Base-by-base conservation (phyloP, 2,888 invertebrate species). In the Rotaria magnacalcarata region DNA sequence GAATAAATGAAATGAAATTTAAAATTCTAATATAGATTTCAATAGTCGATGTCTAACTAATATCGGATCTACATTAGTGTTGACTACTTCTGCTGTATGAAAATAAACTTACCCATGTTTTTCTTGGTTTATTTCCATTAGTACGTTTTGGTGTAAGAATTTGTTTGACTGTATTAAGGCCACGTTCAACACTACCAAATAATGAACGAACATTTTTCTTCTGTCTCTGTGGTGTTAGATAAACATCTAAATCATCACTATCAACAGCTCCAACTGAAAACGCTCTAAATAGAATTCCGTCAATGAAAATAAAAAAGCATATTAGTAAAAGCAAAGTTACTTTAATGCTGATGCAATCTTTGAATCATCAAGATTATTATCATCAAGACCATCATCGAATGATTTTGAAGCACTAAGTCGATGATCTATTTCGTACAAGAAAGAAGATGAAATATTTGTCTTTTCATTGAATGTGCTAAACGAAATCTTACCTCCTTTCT, bases 171-270 rank as follows among this genome's bases (percentile, higher is more conserved):
- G 92, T 92, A 89, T 94, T 93, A 87, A 94, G 91, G 58, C 94
- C 93, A 87, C 94, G 92, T 90, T 95, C 95, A 87, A 95, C 92
- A 89, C 93, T 94, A 67, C 94, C 94, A 89, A 94, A 92, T 87
- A 94, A 92, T 0, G 90, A 89, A 80, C 80, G 80, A 43, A 80
- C 80, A 47, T 80, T 80, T 47, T 80, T 80, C 80, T 80, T 80
- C n/a, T 80, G 80, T 47, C 80, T 47, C 34, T 80, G 80, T 80
- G 80, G 80, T 80, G 80, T 80, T n/a, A 80, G 47, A 14, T 47
- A 80, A n/a, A 47, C 80, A n/a, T 80, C 80, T 80, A 47, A 80
- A 80, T 80, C 80, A 47, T 47, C 47, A 47, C 47, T 47, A n/a
- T 80, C 80, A 47, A 80, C 80, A 24, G 80, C 47, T 10, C 80